These are phyloP conservation scores for Odontomyia ornata DNA, from an alignment of 2,888 invertebrate species.

Conservation along the genomic window DNA sequence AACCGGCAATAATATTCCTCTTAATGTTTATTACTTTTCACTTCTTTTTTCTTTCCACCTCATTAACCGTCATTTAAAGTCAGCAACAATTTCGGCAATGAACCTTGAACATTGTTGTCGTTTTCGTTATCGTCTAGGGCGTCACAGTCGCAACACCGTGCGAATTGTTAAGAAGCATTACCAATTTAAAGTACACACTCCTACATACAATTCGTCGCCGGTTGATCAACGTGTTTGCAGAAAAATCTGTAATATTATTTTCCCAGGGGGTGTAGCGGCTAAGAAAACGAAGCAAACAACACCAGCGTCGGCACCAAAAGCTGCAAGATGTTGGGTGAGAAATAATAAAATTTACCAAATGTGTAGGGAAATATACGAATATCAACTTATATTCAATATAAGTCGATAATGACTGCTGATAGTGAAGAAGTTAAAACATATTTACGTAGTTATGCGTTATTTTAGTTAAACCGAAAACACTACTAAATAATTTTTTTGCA, in stretches of 20 bases:
- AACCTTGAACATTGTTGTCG: conserved; percentile 32
- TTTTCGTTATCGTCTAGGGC: neutral
- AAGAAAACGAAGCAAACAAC: too few relatives aligned
- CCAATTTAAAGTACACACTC: conserved; percentile 2
- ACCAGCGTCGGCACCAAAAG: too few relatives aligned
- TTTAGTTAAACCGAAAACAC: neutral
- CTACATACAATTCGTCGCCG: neutral
- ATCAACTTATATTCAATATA: neutral
- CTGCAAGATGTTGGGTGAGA: neutral
- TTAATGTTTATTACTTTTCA: conserved; percentile 22
- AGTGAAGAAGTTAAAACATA: neutral
- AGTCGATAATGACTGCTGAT: neutral
- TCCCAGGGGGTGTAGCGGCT: too few relatives aligned
- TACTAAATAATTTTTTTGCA: neutral
- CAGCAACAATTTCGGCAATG: conserved; percentile 5
- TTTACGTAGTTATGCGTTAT: neutral
- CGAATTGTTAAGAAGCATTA: too few relatives aligned
- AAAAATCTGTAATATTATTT: neutral
- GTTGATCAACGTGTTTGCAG: neutral
- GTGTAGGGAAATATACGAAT: neutral
- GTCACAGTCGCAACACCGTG: neutral
- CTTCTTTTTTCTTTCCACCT: conserved; percentile 4
- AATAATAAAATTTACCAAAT: neutral
- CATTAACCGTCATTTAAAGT: conserved; percentile 37
- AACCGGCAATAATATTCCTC: conserved; percentile 8